phyloP scores from a whole-genome alignment of 2,113 vertebrate species.

The Accipiter cooperii region DNA sequence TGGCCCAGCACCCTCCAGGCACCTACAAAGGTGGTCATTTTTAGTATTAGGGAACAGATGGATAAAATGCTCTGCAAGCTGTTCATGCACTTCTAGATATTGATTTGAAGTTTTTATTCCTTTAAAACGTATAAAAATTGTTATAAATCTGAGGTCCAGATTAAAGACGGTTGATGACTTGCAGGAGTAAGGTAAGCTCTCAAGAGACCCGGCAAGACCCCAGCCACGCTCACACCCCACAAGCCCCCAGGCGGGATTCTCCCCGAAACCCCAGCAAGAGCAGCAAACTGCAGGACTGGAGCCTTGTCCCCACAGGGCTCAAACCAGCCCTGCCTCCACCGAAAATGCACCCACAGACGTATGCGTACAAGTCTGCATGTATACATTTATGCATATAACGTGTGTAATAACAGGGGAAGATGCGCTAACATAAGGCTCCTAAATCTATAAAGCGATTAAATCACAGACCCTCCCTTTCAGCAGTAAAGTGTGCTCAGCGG shows the following conservation, averaged over 20 bases:
- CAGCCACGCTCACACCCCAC: fast-evolving
- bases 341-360: fast-evolving
- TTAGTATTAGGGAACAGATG: neutral
- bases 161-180: neutral
- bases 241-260: neutral
- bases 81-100: neutral
- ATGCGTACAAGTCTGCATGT: fast-evolving
- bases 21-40: neutral
- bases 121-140: neutral
- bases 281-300: neutral
- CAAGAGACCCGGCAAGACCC: neutral
- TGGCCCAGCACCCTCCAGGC: neutral
- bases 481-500: neutral
- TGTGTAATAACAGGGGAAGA: neutral
- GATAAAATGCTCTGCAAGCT: neutral
- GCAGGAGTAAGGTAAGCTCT: neutral
- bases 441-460: neutral
- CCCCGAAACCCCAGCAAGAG: neutral
- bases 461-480: neutral
- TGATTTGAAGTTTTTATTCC: neutral
- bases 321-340: neutral
- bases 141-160: fast-evolving
- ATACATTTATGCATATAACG: fast-evolving
- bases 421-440: neutral
- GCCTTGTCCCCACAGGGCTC: neutral